These are phyloP conservation scores for Leuciscus waleckii DNA, from an alignment of 2,797 vertebrate species.

Conservation along the genomic window DNA sequence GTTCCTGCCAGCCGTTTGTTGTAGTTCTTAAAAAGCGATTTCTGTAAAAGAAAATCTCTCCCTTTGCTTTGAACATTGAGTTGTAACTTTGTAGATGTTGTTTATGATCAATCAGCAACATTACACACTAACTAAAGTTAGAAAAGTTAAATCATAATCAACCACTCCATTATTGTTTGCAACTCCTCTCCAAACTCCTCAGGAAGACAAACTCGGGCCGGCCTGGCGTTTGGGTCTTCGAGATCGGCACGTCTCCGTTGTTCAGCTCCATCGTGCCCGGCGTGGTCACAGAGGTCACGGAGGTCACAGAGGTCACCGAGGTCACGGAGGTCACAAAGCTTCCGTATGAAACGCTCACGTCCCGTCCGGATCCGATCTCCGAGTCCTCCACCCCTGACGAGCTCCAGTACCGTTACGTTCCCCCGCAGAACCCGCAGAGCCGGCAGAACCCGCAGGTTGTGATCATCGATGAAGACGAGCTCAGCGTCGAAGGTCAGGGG, in stretches of 20 bases:
- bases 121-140: too few species aligned
- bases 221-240: conserved; percentile 89
- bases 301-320: not conserved
- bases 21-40: too few species aligned
- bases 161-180: too few species aligned
- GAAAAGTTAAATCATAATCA: too few species aligned
- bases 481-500: conserved; percentile 87
- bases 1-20: too few species aligned
- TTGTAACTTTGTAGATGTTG: too few species aligned
- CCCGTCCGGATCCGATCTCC: not conserved
- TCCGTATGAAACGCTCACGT: conserved; percentile 37
- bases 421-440: conserved; percentile 52
- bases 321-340: not conserved
- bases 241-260: conserved; percentile 82
- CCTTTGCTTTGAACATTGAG: too few species aligned
- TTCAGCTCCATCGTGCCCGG: conserved; percentile 75
- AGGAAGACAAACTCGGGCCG: conserved; percentile 90
- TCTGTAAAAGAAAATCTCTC: too few species aligned
- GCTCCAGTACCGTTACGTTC: conserved; percentile 66
- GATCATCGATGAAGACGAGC: conserved; percentile 85
- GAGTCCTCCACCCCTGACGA: conserved; percentile 66
- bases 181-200: conserved; percentile 5
- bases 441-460: conserved; percentile 80
- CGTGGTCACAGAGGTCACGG: conserved; percentile 66
- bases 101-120: too few species aligned